Evolutionary conservation across 2,888 invertebrate species (phyloP).

Genomic region (Cheiracanthium punctorium): DNA sequence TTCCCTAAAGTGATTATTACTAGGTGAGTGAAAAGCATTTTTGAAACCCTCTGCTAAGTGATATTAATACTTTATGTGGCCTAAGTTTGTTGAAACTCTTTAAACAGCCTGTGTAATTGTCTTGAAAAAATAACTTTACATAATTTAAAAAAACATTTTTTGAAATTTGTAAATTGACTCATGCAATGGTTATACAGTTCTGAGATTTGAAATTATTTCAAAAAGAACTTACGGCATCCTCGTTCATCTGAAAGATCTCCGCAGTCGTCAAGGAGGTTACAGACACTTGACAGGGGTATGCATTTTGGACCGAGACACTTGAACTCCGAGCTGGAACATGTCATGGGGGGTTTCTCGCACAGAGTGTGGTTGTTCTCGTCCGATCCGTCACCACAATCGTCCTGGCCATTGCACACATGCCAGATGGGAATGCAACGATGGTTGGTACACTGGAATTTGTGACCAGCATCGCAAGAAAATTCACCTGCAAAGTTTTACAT

Average conservation of each 20-base stretch:
- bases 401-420: constrained; percentile 87
- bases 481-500: constrained; percentile 26
- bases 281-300: constrained; percentile 85
- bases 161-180: too few relatives aligned
- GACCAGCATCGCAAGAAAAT: constrained; percentile 83
- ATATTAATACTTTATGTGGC: too few relatives aligned
- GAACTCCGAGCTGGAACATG: constrained; percentile 82
- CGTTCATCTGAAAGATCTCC: constrained; percentile 92
- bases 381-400: constrained; percentile 95
- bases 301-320: constrained; percentile 90
- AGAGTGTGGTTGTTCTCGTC: constrained; percentile 97
- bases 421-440: constrained; percentile 79
- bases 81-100: too few relatives aligned
- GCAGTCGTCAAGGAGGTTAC: constrained; percentile 93
- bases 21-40: too few relatives aligned
- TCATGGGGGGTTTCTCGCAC: constrained; percentile 85
- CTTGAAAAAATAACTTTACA: background rate
- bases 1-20: too few relatives aligned
- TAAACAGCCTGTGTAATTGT: too few relatives aligned
- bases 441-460: constrained; percentile 92
- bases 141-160: constrained; percentile 27
- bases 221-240: constrained; percentile 84
- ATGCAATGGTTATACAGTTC: too few relatives aligned
- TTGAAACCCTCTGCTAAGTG: too few relatives aligned
- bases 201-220: background rate